Conservation (phyloP, 2,888 invertebrate species). For the Tridacna gigas region DNA sequence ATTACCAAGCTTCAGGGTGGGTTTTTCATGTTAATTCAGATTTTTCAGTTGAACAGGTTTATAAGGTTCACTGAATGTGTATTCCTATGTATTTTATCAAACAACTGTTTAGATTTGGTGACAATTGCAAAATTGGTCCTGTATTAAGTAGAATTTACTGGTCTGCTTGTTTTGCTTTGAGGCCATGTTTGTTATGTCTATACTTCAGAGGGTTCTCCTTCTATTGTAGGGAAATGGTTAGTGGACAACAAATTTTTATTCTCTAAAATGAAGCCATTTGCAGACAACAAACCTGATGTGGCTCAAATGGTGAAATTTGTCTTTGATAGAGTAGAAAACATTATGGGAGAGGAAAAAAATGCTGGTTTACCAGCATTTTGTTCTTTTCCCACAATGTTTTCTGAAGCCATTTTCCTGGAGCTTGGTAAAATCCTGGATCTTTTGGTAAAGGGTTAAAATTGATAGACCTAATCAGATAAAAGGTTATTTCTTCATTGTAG, state of each 20-base stretch:
- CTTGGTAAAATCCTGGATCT: no score
- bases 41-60: slow-evolving; percentile 17
- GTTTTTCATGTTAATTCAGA: slow-evolving; percentile 7
- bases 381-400: no score
- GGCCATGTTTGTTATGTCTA: slow-evolving; percentile 26
- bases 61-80: slow-evolving; percentile 11
- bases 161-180: not conserved
- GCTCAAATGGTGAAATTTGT: no score
- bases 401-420: no score
- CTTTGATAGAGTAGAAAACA: no score
- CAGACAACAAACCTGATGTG: no score
- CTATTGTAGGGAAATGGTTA: slow-evolving; percentile 5
- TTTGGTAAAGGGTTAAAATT: not conserved
- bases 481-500: slow-evolving; percentile 13
- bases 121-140: not conserved
- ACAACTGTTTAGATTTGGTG: not conserved
- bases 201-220: slow-evolving; percentile 8
- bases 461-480: slow-evolving; percentile 26
- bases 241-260: no score
- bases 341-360: no score
- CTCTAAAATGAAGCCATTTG: no score
- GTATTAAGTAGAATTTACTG: not conserved
- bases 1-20: not conserved
- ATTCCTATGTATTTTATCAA: slow-evolving; percentile 11
- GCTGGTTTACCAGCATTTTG: no score